Percentiles rank a stretch among this genome's conserved stretches.
phyloP scores from a whole-genome alignment of 2,113 vertebrate species.

The Malurus elegans region DNA sequence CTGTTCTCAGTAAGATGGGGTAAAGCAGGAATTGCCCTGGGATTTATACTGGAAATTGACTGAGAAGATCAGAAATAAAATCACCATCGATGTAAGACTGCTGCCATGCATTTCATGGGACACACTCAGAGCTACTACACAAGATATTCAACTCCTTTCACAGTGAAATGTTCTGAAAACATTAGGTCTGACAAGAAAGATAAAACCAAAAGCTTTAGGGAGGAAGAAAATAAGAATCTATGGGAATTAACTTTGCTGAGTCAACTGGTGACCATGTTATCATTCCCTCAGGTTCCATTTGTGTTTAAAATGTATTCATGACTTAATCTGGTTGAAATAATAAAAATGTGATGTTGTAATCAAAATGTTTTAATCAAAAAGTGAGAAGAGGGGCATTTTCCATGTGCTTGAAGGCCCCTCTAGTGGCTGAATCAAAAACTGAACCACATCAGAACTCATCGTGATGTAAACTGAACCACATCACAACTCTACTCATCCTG shows the following conservation, averaged over 20 bases:
- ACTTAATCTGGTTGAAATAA: background rate
- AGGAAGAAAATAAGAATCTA: background rate
- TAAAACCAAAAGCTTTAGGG: background rate
- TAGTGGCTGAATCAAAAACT: slow-evolving; percentile 7
- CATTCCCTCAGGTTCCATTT: background rate
- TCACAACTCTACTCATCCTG: rapidly evolving
- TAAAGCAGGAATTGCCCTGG: background rate
- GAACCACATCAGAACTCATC: rapidly evolving
- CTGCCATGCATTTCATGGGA: rapidly evolving
- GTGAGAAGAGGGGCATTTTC: background rate
- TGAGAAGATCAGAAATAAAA: background rate
- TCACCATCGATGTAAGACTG: background rate
- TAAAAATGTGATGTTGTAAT: too few species aligned
- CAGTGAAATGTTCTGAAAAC: background rate
- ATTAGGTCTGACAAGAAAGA: background rate
- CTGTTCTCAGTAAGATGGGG: background rate
- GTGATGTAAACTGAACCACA: rapidly evolving
- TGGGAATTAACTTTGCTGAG: background rate
- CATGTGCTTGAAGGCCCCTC: background rate
- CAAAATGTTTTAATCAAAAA: background rate
- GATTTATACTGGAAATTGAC: background rate
- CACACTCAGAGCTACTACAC: background rate
- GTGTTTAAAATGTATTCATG: background rate
- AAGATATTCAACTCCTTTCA: background rate
- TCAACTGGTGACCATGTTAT: background rate